Percentiles rank a stretch among this genome's conserved stretches.
Evolutionary conservation across 2,113 vertebrate species (phyloP).

Genomic region (Condylura cristata): DNA sequence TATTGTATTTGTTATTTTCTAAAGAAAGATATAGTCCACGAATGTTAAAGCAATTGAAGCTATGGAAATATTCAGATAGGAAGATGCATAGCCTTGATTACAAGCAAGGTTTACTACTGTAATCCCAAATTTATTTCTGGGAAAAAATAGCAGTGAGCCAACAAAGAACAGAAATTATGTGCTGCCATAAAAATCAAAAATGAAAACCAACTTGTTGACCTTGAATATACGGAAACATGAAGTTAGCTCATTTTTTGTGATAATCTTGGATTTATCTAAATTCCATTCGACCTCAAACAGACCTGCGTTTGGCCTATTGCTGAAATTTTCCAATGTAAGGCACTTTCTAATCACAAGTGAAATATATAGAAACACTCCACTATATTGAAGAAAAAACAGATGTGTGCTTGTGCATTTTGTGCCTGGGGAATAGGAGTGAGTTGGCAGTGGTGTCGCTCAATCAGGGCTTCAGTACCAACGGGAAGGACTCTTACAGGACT

Average conservation of each 20-base stretch:
- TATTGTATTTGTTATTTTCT: constrained; percentile 7
- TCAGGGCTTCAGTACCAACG: background rate
- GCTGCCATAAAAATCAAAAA: constrained; percentile 75
- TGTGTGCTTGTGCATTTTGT: constrained; percentile 50
- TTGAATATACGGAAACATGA: constrained; percentile 72
- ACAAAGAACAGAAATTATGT: constrained; percentile 70
- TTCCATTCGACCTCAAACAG: constrained; percentile 78
- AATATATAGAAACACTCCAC: constrained; percentile 72
- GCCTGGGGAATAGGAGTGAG: constrained; percentile 42
- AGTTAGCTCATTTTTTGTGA: constrained; percentile 78
- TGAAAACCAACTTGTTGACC: constrained; percentile 69
- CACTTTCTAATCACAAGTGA: constrained; percentile 77
- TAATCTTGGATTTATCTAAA: constrained; percentile 80
- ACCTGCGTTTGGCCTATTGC: constrained; percentile 77
- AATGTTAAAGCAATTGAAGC: background rate
- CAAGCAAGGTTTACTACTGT: constrained; percentile 44
- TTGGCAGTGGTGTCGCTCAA: constrained; percentile 63
- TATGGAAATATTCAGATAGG: constrained; percentile 54
- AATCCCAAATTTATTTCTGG: constrained; percentile 63
- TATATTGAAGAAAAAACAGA: constrained; percentile 66
- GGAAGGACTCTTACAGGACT: background rate
- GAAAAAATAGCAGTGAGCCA: constrained; percentile 51
- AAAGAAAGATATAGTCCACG: background rate
- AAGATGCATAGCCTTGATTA: background rate
- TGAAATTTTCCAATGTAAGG: constrained; percentile 70